phyloP scores from a whole-genome alignment of 2,888 invertebrate species.

The Phymatocera aterrima region DNA sequence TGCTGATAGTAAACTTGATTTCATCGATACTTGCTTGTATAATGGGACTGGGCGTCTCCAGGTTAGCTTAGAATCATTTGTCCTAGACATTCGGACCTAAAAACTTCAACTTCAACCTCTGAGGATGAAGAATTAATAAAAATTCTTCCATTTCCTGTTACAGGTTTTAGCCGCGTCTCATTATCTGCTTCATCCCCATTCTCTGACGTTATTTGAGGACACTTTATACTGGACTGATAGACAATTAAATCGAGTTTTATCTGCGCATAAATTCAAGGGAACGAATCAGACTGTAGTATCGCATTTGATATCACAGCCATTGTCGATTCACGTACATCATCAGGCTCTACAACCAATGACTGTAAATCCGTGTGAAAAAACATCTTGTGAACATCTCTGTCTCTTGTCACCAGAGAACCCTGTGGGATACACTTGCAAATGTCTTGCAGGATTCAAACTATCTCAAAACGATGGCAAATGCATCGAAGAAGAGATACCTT shows the following conservation, averaged over 20 bases:
- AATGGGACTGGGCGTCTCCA: slow-evolving; percentile 94
- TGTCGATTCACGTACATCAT: slow-evolving; percentile 97
- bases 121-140: background rate
- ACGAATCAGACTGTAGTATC: slow-evolving; percentile 95
- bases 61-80: slow-evolving; percentile 51
- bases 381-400: slow-evolving; percentile 93
- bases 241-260: slow-evolving; percentile 92
- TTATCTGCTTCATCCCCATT: slow-evolving; percentile 96
- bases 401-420: slow-evolving; percentile 87
- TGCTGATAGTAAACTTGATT: slow-evolving; percentile 97
- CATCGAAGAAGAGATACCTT: slow-evolving; percentile 90
- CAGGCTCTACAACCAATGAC: slow-evolving; percentile 92
- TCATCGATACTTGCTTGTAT: slow-evolving; percentile 98
- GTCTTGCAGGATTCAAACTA: slow-evolving; percentile 90
- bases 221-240: slow-evolving; percentile 98
- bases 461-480: slow-evolving; percentile 82
- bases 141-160: slow-evolving; percentile 71
- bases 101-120: background rate
- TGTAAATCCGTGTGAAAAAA: slow-evolving; percentile 85
- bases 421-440: slow-evolving; percentile 90
- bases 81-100: too few species aligned
- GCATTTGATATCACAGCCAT: slow-evolving; percentile 94
- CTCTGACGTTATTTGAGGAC: slow-evolving; percentile 96
- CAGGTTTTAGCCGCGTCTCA: slow-evolving; percentile 93
- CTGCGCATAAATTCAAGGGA: slow-evolving; percentile 95